Percentiles rank a stretch among this genome's conserved stretches.
phyloP scores from a whole-genome alignment of 2,797 vertebrate species.

The Nannoperca obscura region DNA sequence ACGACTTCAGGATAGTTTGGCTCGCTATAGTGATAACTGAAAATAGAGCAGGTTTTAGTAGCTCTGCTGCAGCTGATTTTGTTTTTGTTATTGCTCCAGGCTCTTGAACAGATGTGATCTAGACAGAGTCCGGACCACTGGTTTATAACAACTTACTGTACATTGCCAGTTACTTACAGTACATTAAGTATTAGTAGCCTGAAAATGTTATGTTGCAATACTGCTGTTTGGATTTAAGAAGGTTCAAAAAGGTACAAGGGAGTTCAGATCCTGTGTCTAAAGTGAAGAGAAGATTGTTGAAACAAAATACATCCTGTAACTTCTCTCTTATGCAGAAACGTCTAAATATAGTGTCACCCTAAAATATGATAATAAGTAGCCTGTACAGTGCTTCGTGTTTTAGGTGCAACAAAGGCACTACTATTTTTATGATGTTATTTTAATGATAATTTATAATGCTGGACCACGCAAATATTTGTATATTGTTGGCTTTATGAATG shows the following conservation, averaged over 20 bases:
- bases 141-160: constrained; percentile 43
- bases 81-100: constrained; percentile 58
- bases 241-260: not conserved
- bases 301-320: constrained; percentile 8
- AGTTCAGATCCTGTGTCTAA: constrained; percentile 1
- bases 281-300: not conserved
- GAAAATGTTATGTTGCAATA: not conserved
- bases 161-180: constrained; percentile 14
- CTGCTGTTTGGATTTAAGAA: not conserved
- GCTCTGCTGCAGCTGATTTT: constrained; percentile 62
- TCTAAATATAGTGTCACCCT: not conserved
- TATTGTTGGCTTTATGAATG: not conserved
- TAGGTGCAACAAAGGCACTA: constrained; percentile 29
- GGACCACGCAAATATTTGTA: not conserved
- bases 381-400: constrained; percentile 49
- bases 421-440: constrained; percentile 7
- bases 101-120: constrained; percentile 67
- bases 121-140: constrained; percentile 41
- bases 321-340: constrained; percentile 10
- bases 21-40: constrained; percentile 69
- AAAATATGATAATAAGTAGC: constrained; percentile 29
- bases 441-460: not conserved
- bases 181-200: constrained; percentile 11
- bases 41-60: constrained; percentile 69
- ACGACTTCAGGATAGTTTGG: constrained; percentile 76